phyloP scores from a whole-genome alignment of 2,888 invertebrate species.

The Hoplodrina blanda region DNA sequence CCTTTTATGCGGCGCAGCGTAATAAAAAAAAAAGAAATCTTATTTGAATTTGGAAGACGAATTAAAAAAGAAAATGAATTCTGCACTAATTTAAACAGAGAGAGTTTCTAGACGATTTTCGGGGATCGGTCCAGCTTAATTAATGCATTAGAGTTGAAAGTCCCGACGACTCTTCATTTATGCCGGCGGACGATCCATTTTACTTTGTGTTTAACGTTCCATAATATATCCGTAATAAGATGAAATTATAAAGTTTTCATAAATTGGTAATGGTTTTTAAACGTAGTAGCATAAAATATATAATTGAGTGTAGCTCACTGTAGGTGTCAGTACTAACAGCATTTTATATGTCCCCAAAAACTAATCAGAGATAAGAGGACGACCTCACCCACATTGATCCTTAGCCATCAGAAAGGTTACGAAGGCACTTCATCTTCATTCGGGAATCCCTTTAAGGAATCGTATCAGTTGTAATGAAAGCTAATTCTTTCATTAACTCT shows the following conservation, averaged over 20 bases:
- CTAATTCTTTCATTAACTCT: slow-evolving; percentile 90
- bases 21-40: slow-evolving; percentile 88
- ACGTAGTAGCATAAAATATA: not conserved
- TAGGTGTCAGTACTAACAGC: slow-evolving; percentile 66
- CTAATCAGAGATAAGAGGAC: slow-evolving; percentile 85
- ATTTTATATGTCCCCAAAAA: slow-evolving; percentile 81
- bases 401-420: slow-evolving; percentile 84
- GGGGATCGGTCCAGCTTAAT: slow-evolving; percentile 84
- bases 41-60: slow-evolving; percentile 90
- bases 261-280: slow-evolving; percentile 5
- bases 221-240: slow-evolving; percentile 48
- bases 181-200: slow-evolving; percentile 53
- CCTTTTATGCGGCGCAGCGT: slow-evolving; percentile 85
- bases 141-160: slow-evolving; percentile 85
- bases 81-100: slow-evolving; percentile 88
- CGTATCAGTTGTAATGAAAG: slow-evolving; percentile 90
- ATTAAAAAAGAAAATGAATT: slow-evolving; percentile 89
- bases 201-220: slow-evolving; percentile 58
- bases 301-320: slow-evolving; percentile 19
- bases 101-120: slow-evolving; percentile 85
- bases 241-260: slow-evolving; percentile 38
- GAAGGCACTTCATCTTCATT: slow-evolving; percentile 88
- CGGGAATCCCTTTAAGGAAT: slow-evolving; percentile 89
- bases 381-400: slow-evolving; percentile 81
- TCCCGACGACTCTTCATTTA: slow-evolving; percentile 66